Evolutionary conservation across 2,113 vertebrate species (phyloP), one percentile per base, ranked within the genome.

Genomic region (Agapornis roseicollis): DNA sequence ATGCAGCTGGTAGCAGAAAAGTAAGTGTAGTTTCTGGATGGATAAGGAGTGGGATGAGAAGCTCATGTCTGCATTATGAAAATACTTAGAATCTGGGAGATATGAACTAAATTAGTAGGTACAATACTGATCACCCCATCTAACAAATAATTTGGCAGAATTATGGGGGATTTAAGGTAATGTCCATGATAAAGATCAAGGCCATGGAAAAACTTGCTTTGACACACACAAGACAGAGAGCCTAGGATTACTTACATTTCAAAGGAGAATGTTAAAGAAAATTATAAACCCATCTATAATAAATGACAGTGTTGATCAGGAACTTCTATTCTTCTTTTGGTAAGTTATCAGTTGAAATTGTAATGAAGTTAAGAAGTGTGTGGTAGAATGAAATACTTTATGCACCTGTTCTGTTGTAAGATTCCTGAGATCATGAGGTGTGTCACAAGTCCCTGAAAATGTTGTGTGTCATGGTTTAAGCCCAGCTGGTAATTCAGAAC

Each of bases 181-280:
- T 50, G 56, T 35, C 56, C 3, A 1, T 61, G 56, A 68, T 39
- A 31, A 65, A 95, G 89, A 79, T 93, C 60, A 94, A 95, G 84
- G 78, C 25, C 31, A 41, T 89, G 60, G 22, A 52, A 41, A 81
- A 89, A 71, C 77, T 74, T 77, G 27, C 28, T 80, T 84, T 94
- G 84, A 84, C n/a, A 28, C 15, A 50, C 18, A 49, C 17, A 13
- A 92, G 77, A 28, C 64, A 84, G 72, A 77, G 63, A 66, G 58
- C 68, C 91, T 95, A 89, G 68, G 46, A 84, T 89, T 96, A 61
- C 68, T 96, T 93, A 86, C 0, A 9, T 92, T 90, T 95, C 78
- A 94, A 93, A 89, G 85, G 70, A 87, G 37, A 79, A 55, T 13
- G 10, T 84, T 89, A 60, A 71, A 44, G n/a, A 50, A 85, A 63